Evolutionary conservation across 2,797 vertebrate genomes (phyloP).

Genomic region (Sparus aurata): DNA sequence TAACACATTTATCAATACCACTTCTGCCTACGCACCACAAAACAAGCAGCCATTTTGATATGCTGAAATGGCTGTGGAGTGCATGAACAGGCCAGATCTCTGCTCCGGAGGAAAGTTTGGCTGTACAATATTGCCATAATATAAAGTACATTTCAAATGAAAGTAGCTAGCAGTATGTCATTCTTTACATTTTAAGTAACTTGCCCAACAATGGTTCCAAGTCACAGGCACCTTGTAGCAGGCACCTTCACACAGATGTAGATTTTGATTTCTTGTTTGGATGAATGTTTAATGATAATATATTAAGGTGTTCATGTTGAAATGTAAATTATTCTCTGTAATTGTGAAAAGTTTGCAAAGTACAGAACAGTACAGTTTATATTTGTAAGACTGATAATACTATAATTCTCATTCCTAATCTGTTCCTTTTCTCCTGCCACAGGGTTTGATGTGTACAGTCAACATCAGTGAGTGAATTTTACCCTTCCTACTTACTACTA

Average conservation of each 20-base stretch:
- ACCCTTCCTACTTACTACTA: neutral
- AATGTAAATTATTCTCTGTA: neutral
- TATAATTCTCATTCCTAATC: neutral
- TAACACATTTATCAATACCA: too few relatives aligned
- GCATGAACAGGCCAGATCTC: too few relatives aligned
- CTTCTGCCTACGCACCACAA: too few relatives aligned
- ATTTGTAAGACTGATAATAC: neutral
- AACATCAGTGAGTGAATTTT: conserved; percentile 64
- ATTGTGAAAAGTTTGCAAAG: neutral
- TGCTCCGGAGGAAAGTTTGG: too few relatives aligned
- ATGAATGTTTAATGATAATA: neutral
- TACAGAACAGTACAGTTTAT: neutral
- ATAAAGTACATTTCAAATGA: too few relatives aligned
- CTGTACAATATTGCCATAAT: too few relatives aligned
- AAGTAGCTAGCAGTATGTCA: too few relatives aligned
- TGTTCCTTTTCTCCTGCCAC: neutral
- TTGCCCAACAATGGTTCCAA: too few relatives aligned
- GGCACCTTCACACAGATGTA: neutral
- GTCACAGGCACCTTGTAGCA: too few relatives aligned
- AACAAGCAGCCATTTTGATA: too few relatives aligned
- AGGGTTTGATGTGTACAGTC: conserved; percentile 71
- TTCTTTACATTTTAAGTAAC: too few relatives aligned
- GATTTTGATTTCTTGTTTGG: neutral
- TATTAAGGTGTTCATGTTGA: neutral
- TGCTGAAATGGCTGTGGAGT: too few relatives aligned